Conservation (phyloP, 2,888 invertebrate genomes). For the Epinotia bilunana region DNA sequence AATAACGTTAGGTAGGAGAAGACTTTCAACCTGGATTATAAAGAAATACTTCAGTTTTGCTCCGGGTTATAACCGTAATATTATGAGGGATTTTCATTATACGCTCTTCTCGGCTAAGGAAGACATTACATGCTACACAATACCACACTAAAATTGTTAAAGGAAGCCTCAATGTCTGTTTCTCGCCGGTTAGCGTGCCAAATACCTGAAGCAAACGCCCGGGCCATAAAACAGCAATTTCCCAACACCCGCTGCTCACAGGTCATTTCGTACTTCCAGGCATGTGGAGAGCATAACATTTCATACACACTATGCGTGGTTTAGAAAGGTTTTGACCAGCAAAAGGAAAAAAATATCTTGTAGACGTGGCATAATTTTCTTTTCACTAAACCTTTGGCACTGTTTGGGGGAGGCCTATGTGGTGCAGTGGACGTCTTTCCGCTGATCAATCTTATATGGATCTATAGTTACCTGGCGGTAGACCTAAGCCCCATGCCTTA, state of each 20-base stretch:
- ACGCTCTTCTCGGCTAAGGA: not conserved
- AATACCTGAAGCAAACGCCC: too few species aligned
- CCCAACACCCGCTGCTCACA: not conserved
- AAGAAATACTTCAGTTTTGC: not conserved
- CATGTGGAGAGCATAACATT: not conserved
- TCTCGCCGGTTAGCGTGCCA: not conserved
- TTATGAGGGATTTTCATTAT: too few species aligned
- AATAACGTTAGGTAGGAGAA: too few species aligned
- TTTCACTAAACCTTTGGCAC: too few species aligned
- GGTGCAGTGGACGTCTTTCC: too few species aligned
- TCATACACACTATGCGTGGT: not conserved
- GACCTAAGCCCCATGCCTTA: constrained; percentile 86
- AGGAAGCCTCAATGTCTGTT: not conserved
- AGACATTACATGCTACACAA: too few species aligned
- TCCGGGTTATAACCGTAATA: too few species aligned
- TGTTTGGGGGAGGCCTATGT: too few species aligned
- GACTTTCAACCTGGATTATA: not conserved
- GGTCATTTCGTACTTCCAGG: not conserved
- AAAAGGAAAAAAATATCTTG: too few species aligned
- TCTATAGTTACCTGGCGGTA: constrained; percentile 71
- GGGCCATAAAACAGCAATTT: not conserved
- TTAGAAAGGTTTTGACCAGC: too few species aligned
- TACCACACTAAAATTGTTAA: not conserved
- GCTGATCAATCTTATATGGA: too few species aligned
- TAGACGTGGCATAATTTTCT: too few species aligned